phyloP scores from a whole-genome alignment of 2,113 vertebrate genomes.

The Hippocampus abdominalis region DNA sequence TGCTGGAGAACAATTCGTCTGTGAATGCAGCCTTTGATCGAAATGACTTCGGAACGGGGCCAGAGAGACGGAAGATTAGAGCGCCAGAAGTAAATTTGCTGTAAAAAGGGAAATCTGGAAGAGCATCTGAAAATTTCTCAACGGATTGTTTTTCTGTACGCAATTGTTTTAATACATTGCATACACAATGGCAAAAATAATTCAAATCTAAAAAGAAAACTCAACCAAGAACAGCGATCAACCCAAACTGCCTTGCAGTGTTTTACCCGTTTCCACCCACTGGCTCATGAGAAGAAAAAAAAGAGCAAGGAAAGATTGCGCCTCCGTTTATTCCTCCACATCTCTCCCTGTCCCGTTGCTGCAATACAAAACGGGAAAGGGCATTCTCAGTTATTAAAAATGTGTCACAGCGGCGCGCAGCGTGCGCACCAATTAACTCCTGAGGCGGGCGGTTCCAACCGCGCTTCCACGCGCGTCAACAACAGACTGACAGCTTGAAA shows the following conservation, averaged over 20 bases:
- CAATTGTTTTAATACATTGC: neutral
- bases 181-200: no score
- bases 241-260: neutral
- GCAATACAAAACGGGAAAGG: conserved; percentile 10
- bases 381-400: conserved; percentile 17
- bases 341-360: conserved; percentile 32
- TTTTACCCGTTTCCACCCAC: neutral
- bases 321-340: conserved; percentile 42
- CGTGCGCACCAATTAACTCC: neutral
- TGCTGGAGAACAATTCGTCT: conserved; percentile 31
- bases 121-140: no score
- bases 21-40: conserved; percentile 12
- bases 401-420: conserved; percentile 7
- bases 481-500: neutral
- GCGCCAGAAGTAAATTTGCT: neutral
- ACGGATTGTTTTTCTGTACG: neutral
- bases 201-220: no score
- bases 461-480: neutral
- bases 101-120: no score
- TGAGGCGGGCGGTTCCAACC: neutral
- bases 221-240: neutral
- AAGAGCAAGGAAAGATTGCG: conserved; percentile 23
- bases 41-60: conserved; percentile 22
- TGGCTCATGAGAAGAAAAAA: conserved; percentile 27
- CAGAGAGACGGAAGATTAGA: conserved; percentile 15